These are phyloP conservation scores for Protonemura montana DNA, from an alignment of 2,888 invertebrate genomes.

Conservation along the genomic window DNA sequence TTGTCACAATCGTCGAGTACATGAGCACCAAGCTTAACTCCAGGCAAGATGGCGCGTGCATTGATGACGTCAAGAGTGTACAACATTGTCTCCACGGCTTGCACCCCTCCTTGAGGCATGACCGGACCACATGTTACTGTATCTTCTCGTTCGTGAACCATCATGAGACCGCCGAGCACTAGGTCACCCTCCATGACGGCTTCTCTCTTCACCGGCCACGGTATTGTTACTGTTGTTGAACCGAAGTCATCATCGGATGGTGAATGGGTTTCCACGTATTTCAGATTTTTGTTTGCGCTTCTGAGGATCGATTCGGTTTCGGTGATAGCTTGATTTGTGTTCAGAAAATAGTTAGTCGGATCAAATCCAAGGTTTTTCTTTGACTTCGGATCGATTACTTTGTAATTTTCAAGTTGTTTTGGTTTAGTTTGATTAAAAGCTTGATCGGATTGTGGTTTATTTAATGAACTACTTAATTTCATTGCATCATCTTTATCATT, in stretches of 20 bases:
- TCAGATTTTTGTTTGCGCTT: background rate
- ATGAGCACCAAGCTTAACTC: conserved; percentile 84
- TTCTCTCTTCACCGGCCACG: conserved; percentile 86
- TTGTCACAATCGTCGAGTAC: conserved; percentile 95
- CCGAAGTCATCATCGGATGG: background rate
- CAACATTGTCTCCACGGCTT: conserved; percentile 91
- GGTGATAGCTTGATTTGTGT: conserved; percentile 1
- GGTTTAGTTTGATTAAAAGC: background rate
- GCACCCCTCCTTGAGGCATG: conserved; percentile 92
- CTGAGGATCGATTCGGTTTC: conserved; percentile 14
- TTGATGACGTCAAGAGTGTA: conserved; percentile 87
- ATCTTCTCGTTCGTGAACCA: conserved; percentile 92
- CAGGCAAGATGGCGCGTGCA: conserved; percentile 70
- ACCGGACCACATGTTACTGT: conserved; percentile 88
- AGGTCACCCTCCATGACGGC: conserved; percentile 89
- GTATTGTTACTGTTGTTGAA: background rate
- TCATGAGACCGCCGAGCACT: conserved; percentile 90
- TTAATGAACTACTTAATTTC: background rate
- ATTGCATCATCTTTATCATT: background rate
- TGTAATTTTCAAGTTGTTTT: too few relatives aligned
- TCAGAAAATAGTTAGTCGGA: background rate
- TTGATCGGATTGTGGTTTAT: background rate
- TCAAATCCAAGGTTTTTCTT: conserved; percentile 13
- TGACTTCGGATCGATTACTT: background rate
- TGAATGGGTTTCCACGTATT: background rate